These are phyloP conservation scores for Protula sp. DNA, from an alignment of 2,888 invertebrate genomes.

Conservation along the genomic window DNA sequence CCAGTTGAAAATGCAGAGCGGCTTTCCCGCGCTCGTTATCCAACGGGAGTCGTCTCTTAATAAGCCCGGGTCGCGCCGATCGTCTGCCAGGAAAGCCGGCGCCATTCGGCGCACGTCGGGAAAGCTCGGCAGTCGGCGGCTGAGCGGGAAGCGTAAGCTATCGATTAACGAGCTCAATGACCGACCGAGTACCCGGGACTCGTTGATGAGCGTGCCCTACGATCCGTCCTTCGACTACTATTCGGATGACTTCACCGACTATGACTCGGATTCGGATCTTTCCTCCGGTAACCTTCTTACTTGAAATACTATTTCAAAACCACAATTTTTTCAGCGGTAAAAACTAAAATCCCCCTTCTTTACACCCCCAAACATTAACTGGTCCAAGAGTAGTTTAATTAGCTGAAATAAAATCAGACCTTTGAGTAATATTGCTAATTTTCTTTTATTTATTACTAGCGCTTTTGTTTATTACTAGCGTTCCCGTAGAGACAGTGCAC, in stretches of 20 bases:
- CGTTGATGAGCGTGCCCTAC: background rate
- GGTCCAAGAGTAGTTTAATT: too few relatives aligned
- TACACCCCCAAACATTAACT: too few relatives aligned
- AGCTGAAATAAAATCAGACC: too few relatives aligned
- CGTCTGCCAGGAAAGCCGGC: background rate
- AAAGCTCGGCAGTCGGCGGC: background rate
- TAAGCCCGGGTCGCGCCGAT: background rate
- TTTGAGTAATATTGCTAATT: too few relatives aligned
- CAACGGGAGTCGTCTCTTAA: background rate
- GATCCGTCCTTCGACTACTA: background rate
- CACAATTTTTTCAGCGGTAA: too few relatives aligned
- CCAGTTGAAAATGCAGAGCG: background rate
- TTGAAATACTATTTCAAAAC: too few relatives aligned
- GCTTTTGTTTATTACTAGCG: too few relatives aligned
- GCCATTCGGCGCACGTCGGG: background rate
- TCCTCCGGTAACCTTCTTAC: background rate
- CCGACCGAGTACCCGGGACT: background rate
- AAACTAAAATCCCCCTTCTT: too few relatives aligned
- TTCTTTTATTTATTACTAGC: too few relatives aligned
- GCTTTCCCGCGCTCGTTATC: background rate
- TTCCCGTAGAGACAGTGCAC: too few relatives aligned
- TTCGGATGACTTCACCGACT: background rate
- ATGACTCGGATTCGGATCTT: background rate
- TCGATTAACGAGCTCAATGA: background rate
- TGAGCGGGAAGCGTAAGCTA: background rate